phyloP scores from a whole-genome alignment of 2,888 invertebrate species.

The Homarus gammarus region DNA sequence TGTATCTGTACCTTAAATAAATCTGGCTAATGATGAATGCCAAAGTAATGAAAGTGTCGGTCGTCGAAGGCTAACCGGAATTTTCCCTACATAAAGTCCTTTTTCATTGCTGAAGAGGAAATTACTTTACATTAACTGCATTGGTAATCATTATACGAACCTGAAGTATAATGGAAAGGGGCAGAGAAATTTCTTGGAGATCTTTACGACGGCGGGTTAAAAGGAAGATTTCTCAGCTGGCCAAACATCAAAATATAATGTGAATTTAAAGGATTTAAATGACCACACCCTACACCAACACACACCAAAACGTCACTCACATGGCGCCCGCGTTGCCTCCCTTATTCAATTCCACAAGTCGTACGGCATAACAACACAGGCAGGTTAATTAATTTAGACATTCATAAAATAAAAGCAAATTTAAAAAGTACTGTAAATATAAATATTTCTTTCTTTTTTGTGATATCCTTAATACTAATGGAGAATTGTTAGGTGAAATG shows the following conservation, averaged over 20 bases:
- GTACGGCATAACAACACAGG: constrained; percentile 29
- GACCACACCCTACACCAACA: neutral
- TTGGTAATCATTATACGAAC: neutral
- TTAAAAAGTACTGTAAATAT: no score
- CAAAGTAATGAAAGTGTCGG: no score
- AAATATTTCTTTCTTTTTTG: no score
- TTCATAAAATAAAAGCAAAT: no score
- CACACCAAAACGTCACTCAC: constrained; percentile 15
- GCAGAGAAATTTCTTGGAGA: neutral
- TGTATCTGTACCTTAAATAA: neutral
- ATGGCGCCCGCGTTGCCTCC: neutral
- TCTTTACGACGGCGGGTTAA: neutral
- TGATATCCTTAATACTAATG: no score
- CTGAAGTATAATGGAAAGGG: neutral
- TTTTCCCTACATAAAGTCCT: no score
- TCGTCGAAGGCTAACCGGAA: no score
- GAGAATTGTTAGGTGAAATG: no score
- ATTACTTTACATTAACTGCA: no score
- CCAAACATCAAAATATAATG: neutral
- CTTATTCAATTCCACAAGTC: neutral
- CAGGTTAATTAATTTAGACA: no score
- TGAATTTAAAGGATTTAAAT: no score
- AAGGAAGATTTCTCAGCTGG: neutral
- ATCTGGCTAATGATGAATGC: neutral
- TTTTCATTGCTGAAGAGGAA: no score